Base-by-base conservation (phyloP, 2,797 vertebrate species). In the Garrulus glandarius region DNA sequence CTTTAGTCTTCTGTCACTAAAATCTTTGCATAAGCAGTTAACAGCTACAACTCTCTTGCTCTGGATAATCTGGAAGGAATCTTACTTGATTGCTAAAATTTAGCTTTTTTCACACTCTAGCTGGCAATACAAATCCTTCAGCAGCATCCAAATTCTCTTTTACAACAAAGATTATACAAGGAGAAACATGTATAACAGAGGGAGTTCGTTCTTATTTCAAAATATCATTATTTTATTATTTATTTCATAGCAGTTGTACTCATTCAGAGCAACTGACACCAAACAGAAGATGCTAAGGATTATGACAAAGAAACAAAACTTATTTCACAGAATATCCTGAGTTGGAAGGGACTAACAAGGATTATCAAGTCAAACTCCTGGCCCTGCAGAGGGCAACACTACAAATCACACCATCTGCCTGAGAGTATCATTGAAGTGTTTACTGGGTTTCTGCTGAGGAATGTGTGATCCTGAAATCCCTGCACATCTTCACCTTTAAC, bases 331-430 rank as follows among this genome's bases (percentile, higher is more conserved):
- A 56, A 43, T 24, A 24, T 8, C 15, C 36, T 43, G 13, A 34
- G 14, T 1, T 50, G 15, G 29, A 63, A 64, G 41, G 37, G 6
- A 69, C 36, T 44, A 11, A 24, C 0, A 0, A 39, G 8, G 36
- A 77, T 50, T 41, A 37, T 23, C 13, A 37, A 70, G 13, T 34
- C 20, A 9, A 83, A 2, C 20, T 57, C 24, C 21, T 13, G n/a
- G 10, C 29, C 10, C n/a, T 39, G 37, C 17, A 34, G 49, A 50
- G 17, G 7, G 24, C 29, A 56, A 8, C 23, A n/a, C 15, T 36
- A 37, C 29, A 8, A 63, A 56, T 19, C 23, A 37, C 37, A n/a
- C 6, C 27, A 37, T 13, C 5, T 26, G 10, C 24, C 37, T 39
- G 36, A 76, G n/a, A 50, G 32, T 4, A 21, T 22, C 6, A 4